Evolutionary conservation across 2,797 vertebrate genomes (phyloP).

Genomic region (Adelosebastes latens): DNA sequence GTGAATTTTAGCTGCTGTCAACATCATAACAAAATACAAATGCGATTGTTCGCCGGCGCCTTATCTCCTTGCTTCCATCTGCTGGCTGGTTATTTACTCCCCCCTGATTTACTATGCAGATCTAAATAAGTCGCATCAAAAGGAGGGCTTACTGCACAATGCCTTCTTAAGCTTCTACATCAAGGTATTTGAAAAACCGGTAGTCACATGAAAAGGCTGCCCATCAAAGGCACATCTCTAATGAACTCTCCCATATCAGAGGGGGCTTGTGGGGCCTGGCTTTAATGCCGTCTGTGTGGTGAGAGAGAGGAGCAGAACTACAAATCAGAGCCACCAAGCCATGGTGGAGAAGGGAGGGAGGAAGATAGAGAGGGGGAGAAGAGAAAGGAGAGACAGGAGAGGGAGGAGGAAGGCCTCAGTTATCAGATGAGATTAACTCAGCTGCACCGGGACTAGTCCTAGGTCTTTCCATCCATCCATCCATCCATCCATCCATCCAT

Average conservation of each 20-base stretch:
- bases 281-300: slow-evolving; percentile 90
- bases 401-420: slow-evolving; percentile 83
- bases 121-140: slow-evolving; percentile 99
- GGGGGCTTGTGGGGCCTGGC: slow-evolving; percentile 86
- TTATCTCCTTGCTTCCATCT: slow-evolving; percentile 99
- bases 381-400: slow-evolving; percentile 19
- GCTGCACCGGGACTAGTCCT: slow-evolving; percentile 73
- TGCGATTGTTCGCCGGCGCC: slow-evolving; percentile 97
- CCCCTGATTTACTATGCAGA: slow-evolving; percentile 99
- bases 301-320: slow-evolving; percentile 81
- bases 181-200: slow-evolving; percentile 99
- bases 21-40: slow-evolving; percentile 99
- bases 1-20: slow-evolving; percentile 99
- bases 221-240: slow-evolving; percentile 99
- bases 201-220: slow-evolving; percentile 96
- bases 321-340: slow-evolving; percentile 89
- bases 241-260: slow-evolving; percentile 99
- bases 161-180: slow-evolving; percentile 99
- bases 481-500: slow-evolving; percentile 57
- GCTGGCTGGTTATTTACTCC: slow-evolving; percentile 99
- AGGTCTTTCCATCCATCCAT: slow-evolving; percentile 77
- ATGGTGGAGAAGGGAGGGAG: slow-evolving; percentile 70
- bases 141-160: slow-evolving; percentile 99
- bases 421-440: slow-evolving; percentile 94
- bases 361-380: slow-evolving; percentile 21